Evolutionary conservation across 2,888 invertebrate species (phyloP).

Genomic region (Dermolepida albohirtum): DNA sequence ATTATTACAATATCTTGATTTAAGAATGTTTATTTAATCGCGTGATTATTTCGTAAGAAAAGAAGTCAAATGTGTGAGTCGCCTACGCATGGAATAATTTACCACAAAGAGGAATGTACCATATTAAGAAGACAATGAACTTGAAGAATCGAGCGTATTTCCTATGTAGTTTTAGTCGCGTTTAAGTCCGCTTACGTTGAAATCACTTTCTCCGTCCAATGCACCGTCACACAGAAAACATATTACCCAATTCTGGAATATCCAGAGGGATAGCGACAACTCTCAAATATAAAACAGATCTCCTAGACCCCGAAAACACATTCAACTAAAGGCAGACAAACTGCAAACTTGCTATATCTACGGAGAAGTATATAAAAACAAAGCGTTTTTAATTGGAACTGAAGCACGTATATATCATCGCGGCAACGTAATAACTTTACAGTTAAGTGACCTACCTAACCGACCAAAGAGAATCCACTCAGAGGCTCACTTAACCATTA

Average conservation of each 20-base stretch:
- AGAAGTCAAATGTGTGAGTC: no score
- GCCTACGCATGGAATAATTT: not conserved
- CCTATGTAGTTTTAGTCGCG: slow-evolving; percentile 40
- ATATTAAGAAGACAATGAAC: slow-evolving; percentile 43
- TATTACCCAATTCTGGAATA: slow-evolving; percentile 50
- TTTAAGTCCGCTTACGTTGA: slow-evolving; percentile 59
- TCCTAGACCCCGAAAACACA: not conserved
- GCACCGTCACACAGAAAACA: slow-evolving; percentile 49
- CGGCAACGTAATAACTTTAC: slow-evolving; percentile 48
- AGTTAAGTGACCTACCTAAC: slow-evolving; percentile 57
- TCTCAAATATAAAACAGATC: slow-evolving; percentile 48
- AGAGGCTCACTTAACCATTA: slow-evolving; percentile 17
- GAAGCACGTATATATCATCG: slow-evolving; percentile 16
- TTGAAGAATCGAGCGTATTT: slow-evolving; percentile 37
- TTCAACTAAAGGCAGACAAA: slow-evolving; percentile 14
- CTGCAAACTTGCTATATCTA: not conserved
- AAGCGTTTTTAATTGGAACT: slow-evolving; percentile 2
- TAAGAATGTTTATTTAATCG: no score
- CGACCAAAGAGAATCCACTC: slow-evolving; percentile 1
- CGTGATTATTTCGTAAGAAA: no score
- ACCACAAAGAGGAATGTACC: slow-evolving; percentile 2
- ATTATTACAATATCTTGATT: no score
- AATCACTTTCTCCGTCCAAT: slow-evolving; percentile 65
- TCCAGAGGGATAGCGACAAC: slow-evolving; percentile 44
- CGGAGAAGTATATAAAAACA: no score